Evolutionary conservation across 2,888 invertebrate genomes (phyloP).

Genomic region (Scotopteryx bipunctaria): DNA sequence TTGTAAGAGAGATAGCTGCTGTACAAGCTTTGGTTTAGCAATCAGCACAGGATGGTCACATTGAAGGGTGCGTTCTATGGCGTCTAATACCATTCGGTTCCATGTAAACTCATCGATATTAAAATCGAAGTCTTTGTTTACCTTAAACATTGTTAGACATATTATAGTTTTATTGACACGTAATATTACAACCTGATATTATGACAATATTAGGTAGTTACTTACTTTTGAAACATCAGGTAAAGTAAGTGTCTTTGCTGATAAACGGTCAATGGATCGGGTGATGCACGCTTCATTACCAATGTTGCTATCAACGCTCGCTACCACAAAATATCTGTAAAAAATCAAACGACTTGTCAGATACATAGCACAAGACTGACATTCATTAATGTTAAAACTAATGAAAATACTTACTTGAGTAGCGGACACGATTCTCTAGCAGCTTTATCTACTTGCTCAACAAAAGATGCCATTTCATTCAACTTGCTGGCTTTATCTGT

Average conservation of each 20-base stretch:
- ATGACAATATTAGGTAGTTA: no score
- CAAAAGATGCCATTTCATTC: neutral
- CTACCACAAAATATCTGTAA: conserved; percentile 42
- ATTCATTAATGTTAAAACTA: neutral
- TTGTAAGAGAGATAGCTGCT: conserved; percentile 13
- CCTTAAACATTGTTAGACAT: conserved; percentile 13
- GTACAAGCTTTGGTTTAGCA: conserved; percentile 9
- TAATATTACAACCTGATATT: no score
- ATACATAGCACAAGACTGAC: no score
- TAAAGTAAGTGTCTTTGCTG: conserved; percentile 38
- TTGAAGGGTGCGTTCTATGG: conserved; percentile 14
- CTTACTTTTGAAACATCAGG: conserved; percentile 18
- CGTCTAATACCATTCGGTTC: conserved; percentile 18
- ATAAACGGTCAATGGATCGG: conserved; percentile 35
- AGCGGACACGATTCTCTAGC: neutral
- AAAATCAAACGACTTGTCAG: neutral
- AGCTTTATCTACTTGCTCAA: neutral
- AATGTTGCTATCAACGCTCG: conserved; percentile 23
- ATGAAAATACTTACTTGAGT: conserved; percentile 20
- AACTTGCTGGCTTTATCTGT: neutral
- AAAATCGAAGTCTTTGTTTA: conserved; percentile 33
- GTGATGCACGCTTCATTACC: conserved; percentile 37
- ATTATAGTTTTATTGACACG: no score
- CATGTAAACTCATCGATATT: conserved; percentile 16
- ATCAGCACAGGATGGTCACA: conserved; percentile 6